Base-by-base conservation (phyloP, 2,888 invertebrate species). In the Anorthoa munda region DNA sequence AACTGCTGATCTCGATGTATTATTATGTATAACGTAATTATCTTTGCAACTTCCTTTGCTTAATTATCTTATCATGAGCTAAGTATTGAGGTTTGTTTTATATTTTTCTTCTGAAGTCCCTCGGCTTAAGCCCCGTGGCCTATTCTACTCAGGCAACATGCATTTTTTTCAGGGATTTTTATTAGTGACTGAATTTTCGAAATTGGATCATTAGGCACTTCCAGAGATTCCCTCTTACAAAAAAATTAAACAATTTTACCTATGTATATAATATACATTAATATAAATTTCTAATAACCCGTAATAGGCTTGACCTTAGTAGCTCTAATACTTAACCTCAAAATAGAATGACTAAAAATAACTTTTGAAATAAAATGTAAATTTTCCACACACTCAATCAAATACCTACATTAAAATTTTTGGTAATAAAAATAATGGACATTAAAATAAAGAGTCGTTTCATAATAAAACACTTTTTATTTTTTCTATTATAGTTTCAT, bases 401-500 rank as follows among this genome's bases (percentile, higher is more conserved):
- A 60, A 67, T 15, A 67, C 21, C 53, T 39, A 39, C 39, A 39
- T 39, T 55, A 70, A 58, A 67, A 71, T 46, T n/a, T 26, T 58
- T 39, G 13, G 51, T 68, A 76, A 80, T 53, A 66, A 69, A 80
- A 74, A 63, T 50, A 48, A n/a, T 50, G 15, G 18, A 18, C 12
- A 74, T 67, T 64, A 72, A 9, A 75, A 74, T 61, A 72, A 58
- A 77, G 53, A 51, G 23, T 53, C 21, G 9, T 21, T 75, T 68
- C 70, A 68, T 76, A 79, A 70, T 82, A n/a, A 70, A 84, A 60
- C 39, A 31, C 50, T 65, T 75, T 74, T 68, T 74, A 78, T 73
- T 82, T 76, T 26, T 70, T 72, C 46, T 64, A 50, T 71, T 59
- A 73, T 66, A 66, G 50, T 65, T 65, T 71, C 58, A 70, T 66